Evolutionary conservation across 2,888 invertebrate species (phyloP), one percentile per base, ranked within the genome.

Genomic region (Chloroclysta siterata): DNA sequence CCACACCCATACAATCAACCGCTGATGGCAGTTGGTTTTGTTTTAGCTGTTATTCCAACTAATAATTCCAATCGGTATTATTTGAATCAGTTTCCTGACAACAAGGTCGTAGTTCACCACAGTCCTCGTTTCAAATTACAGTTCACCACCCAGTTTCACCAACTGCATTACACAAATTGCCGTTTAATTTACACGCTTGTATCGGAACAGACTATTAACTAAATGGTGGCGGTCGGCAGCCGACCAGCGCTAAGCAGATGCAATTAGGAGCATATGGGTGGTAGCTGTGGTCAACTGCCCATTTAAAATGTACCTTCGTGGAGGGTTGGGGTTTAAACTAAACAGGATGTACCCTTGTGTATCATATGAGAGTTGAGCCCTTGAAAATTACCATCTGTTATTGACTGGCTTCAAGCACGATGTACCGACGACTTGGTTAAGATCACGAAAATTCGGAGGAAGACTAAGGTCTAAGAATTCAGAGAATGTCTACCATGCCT

Each of bases 131-230:
- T 48, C 58, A 42, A 58, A 58, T 58, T 33, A 44, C 41, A 41
- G 33, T 53, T 52, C n/a, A 46, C 44, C 58, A n/a, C 22, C 36
- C n/a, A 46, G 46, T 62, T 56, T 46, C 28, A 51, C 15, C 4
- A 55, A 58, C 17, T 57, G 56, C 58, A 53, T 61, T 48, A 58
- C 51, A 33, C 39, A 54, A 50, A 50, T 60, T 74, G 70, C 71
- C 65, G 65, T 59, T 64, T 65, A 63, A 56, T 65, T 61, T 50
- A 53, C 62, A 57, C 48, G 57, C 4, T 53, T 39, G 65, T 67
- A 64, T 62, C 53, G 60, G 39, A 53, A 53, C 60, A 28, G 51
- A 39, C 56, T 13, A 58, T 67, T 56, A 58, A 46, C 44, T 54
- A 44, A 63, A 54, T 60, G 60, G 44, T 15, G 14, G 47, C 13